Evolutionary conservation across 2,113 vertebrate genomes (phyloP), one percentile per base, ranked within the genome.

Genomic region (Polypterus senegalus): DNA sequence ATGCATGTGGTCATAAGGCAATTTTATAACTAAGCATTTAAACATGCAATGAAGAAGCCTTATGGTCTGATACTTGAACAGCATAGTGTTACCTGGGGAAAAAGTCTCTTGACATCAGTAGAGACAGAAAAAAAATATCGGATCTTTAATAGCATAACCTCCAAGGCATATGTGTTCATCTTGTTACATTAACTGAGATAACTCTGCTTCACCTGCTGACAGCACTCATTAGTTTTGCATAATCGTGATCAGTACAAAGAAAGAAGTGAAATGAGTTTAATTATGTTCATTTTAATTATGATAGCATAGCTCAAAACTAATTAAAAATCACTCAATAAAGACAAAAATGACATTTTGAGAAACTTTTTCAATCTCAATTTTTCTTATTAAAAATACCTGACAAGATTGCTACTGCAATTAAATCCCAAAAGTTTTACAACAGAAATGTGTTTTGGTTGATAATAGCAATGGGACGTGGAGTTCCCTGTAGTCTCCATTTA

Each of bases 171-270:
- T 58, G 43, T 58, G 43, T 58, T 58, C 56, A 43, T 58, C 56
- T 58, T 58, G 43, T 58, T 58, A 58, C 56, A 58, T 58, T 58
- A 58, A 45, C 56, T 58, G 27, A 45, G 56, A 58, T 58, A 58
- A 58, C 56, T 58, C 43, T 58, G 56, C 11, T 58, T 58, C 56
- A 58, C 56, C 56, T 58, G 27, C 56, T 43, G 56, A 58, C 56
- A 58, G 56, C n/a, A 45, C 56, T 58, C 56, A 58, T 58, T 58
- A 45, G 56, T 58, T 58, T 58, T 58, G 56, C 56, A 58, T 58
- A 58, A 58, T 58, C 43, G 43, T 58, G 43, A 58, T 7, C 27
- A 58, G 56, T 6, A 58, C 56, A 58, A 45, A 58, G 43, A 56
- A 44, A 58, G 46, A 58, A 45, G 27, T 45, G 5, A 58, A 58